Evolutionary conservation across 2,888 invertebrate species (phyloP).

Genomic region (Therioaphis trifolii): DNA sequence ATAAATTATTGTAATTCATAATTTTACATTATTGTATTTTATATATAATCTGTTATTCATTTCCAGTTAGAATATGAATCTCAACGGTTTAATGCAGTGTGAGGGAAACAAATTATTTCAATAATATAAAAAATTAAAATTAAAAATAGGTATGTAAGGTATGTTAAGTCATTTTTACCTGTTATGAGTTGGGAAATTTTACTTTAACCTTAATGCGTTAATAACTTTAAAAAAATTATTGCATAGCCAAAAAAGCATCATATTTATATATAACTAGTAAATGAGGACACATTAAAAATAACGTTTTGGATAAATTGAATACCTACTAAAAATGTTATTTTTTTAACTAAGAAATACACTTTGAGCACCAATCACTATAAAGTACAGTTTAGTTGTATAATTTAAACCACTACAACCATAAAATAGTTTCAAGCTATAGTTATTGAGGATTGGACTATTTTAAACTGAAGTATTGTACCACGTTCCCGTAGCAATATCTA

Average conservation of each 20-base stretch:
- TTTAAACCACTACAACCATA: not conserved
- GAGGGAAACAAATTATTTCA: not conserved
- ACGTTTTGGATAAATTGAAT: slow-evolving; percentile 3
- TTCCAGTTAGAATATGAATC: no score
- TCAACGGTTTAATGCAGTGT: not conserved
- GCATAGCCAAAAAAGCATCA: not conserved
- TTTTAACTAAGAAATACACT: slow-evolving; percentile 15
- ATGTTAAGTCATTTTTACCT: no score
- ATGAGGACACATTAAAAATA: not conserved
- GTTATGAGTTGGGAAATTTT: not conserved
- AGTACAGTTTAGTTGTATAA: not conserved
- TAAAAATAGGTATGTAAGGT: no score
- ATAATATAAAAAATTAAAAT: no score
- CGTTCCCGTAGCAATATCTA: not conserved
- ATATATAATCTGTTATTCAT: no score
- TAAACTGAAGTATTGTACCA: not conserved
- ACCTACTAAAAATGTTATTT: not conserved
- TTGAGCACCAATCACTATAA: no score
- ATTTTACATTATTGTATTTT: no score
- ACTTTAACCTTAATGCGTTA: slow-evolving; percentile 28
- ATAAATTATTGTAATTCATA: no score
- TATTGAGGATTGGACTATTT: not conserved
- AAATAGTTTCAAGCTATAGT: not conserved
- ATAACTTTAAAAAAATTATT: slow-evolving; percentile 13
- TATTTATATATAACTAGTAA: slow-evolving; percentile 1